Evolutionary conservation across 2,113 vertebrate genomes (phyloP), one percentile per base, ranked within the genome.

Genomic region (Microcebus tavaratra): DNA sequence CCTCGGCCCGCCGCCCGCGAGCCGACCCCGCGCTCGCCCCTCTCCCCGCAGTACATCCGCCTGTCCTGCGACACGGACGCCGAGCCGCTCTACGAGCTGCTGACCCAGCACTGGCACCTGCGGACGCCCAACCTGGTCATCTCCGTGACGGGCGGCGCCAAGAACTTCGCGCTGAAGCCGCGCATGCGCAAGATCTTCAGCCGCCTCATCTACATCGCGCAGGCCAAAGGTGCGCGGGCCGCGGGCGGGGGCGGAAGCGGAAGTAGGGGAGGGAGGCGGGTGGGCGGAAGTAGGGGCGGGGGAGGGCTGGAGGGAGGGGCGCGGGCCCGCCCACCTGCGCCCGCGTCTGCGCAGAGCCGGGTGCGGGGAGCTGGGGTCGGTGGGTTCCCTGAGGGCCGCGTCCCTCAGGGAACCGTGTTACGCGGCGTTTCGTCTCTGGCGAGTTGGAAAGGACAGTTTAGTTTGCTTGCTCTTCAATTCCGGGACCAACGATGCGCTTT

Each of bases 181-280:
- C 98, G 98, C 14, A 99, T 99, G 98, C 99, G 99, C 95, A 99
- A 99, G 97, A 99, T 99, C 65, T 98, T 99, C 98, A 99, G 99
- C 97, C 97, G 99, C 53, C 96, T 99, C 18, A 99, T 99, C 94
- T 99, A 99, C 97, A 99, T 99, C 1, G 99, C 99, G 1, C 99
- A 99, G 90, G 98, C 98, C 10, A 99, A 99, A 98, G 99, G 99
- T 99, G 55, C 55, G 86, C 78, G 20, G 8, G 45, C 45, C 1
- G 15, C n/a, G n/a, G n/a, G 29, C 21, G 11, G 59, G 12, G 50
- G 50, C 45, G 45, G 45, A 45, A 45, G 45, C 45, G 45, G 45
- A 45, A 45, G 45, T 45, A 45, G 45, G 45, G 45, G 45, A 45
- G 45, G 45, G 3, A 25, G 61, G 4, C 5, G 61, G 61, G 61